These are phyloP conservation scores for Ameiurus melas DNA, from an alignment of 2,113 vertebrate genomes.

Conservation along the genomic window DNA sequence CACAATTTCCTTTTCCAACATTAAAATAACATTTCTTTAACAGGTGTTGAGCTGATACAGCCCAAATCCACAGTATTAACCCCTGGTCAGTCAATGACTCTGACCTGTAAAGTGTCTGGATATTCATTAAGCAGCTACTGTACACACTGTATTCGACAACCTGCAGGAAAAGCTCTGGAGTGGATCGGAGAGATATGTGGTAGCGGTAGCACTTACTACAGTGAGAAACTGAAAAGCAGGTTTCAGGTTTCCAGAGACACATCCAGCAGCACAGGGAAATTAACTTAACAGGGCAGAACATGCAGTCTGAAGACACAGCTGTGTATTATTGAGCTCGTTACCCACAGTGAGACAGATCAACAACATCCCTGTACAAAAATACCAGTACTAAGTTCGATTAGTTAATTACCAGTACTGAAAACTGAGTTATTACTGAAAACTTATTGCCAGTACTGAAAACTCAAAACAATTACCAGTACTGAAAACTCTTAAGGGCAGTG, in stretches of 20 bases:
- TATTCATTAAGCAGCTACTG: constrained; percentile 2
- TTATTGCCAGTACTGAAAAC: too few species aligned
- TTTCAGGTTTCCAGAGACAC: background rate
- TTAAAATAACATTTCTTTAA: background rate
- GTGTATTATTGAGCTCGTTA: background rate
- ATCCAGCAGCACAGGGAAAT: background rate
- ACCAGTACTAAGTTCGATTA: too few species aligned
- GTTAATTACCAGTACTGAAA: too few species aligned
- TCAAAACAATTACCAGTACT: too few species aligned
- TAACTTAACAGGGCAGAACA: background rate
- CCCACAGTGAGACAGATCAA: background rate
- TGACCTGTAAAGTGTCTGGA: constrained; percentile 31
- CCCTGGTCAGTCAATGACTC: constrained; percentile 5
- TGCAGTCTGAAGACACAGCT: background rate
- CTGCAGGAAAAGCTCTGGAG: background rate
- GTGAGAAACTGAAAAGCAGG: background rate
- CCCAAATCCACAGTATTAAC: background rate
- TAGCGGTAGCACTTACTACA: background rate
- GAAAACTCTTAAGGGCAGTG: too few species aligned
- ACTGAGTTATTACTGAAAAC: too few species aligned
- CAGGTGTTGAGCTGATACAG: constrained; percentile 21
- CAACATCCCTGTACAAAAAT: background rate
- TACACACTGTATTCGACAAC: background rate
- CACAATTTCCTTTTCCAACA: background rate
- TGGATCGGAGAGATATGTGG: background rate